Base-by-base conservation (phyloP, 1,140 invertebrate species). In the Nasonia longicornis region DNA sequence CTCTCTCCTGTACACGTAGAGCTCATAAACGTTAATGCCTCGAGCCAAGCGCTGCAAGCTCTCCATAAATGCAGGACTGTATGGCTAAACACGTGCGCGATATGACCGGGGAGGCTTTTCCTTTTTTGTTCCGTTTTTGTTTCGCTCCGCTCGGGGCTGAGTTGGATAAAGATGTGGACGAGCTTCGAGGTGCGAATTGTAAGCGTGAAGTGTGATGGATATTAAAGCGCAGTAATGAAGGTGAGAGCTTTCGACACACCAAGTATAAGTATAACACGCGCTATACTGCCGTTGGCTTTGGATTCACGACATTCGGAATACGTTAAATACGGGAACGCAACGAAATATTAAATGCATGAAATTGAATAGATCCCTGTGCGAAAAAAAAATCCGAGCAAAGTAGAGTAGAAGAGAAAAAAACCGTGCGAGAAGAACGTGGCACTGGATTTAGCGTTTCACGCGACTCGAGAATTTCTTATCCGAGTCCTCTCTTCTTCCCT, bases 401-500 rank as follows among this genome's bases (percentile, higher is more conserved):
- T 20, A 58, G n/a, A n/a, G 16, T 58, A 58, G 8, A 58, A 58
- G 45, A 58, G 20, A 58, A 7, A 58, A 58, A n/a, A 48, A 58
- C 52, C 7, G 3, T 6, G 20, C 20, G 20, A 20, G 52, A 4
- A 7, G 20, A 58, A 58, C 22, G 48, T 78, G 26, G 26, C 29
- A 48, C 29, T 29, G 67, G 76, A 82, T 82, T 82, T 82, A 82
- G 77, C 71, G 75, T 79, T 16, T 38, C 35, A 74, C 70, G 64
- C 77, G 74, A 83, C 80, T 82, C 45, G 63, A 80, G 79, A 81
- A 84, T 83, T 84, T 83, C 80, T 84, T 83, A 82, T 82, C 84
- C 79, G 22, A 35, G 69, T 31, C 66, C 52, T 26, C 14, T 12
- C 14, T 14, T 7, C 38, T 69, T 66, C 10, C n/a, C 26, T 58